Percentiles rank a stretch among this genome's conserved stretches.
Evolutionary conservation across 2,113 vertebrate species (phyloP).

Genomic region (Tenebrosternarchus preto): DNA sequence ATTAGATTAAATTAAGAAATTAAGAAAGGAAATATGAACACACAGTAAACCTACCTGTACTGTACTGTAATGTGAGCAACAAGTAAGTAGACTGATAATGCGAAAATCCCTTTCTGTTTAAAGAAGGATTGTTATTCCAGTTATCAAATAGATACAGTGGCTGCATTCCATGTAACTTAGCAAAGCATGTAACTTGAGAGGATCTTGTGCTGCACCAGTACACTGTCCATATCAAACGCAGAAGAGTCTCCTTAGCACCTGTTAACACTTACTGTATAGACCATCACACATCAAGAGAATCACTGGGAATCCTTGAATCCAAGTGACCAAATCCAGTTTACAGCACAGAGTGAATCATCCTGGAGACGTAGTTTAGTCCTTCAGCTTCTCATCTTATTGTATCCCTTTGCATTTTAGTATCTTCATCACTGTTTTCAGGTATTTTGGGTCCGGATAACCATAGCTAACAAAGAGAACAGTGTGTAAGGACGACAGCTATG

Average conservation of each 20-base stretch:
- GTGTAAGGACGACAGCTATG: background rate
- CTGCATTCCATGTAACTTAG: background rate
- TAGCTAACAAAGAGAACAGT: constrained; percentile 42
- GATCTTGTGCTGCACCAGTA: background rate
- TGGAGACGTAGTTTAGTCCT: background rate
- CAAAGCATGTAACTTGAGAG: too few species aligned
- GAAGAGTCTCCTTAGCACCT: too few species aligned
- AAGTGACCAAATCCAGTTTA: background rate
- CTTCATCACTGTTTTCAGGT: constrained; percentile 63
- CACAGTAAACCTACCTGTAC: too few species aligned
- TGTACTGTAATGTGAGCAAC: too few species aligned
- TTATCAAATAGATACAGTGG: too few species aligned
- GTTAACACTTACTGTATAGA: background rate
- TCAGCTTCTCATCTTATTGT: constrained; percentile 48
- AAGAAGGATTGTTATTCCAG: too few species aligned
- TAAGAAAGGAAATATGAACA: too few species aligned
- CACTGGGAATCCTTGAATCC: background rate
- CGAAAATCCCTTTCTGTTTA: too few species aligned
- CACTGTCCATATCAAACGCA: background rate
- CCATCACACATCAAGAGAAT: too few species aligned
- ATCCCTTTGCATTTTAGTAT: constrained; percentile 65
- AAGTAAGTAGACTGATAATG: too few species aligned
- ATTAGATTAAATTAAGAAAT: too few species aligned
- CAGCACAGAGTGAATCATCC: background rate
- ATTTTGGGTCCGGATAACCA: constrained; percentile 64